These are phyloP conservation scores for Synanthedon tipuliformis DNA, from an alignment of 2,888 invertebrate species.

Conservation along the genomic window DNA sequence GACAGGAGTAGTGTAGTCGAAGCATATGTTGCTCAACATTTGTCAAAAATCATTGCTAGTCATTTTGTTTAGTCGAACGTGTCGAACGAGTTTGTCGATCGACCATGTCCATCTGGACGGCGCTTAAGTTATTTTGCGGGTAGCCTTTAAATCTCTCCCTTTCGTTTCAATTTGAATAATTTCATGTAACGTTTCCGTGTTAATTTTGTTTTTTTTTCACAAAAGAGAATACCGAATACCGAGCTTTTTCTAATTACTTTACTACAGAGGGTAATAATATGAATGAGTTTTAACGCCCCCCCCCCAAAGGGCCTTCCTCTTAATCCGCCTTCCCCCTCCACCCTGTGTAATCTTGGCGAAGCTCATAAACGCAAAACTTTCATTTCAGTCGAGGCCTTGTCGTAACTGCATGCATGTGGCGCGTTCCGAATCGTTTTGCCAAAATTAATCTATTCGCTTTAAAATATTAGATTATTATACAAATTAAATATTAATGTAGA, in stretches of 20 bases:
- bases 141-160: background rate
- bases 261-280: slow-evolving; percentile 8
- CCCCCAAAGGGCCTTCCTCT: slow-evolving; percentile 1
- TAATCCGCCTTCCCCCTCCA: background rate
- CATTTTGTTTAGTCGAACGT: too few species aligned
- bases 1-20: too few species aligned
- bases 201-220: slow-evolving; percentile 8
- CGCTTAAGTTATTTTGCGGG: too few species aligned
- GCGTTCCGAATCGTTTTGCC: background rate
- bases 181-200: background rate
- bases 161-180: background rate
- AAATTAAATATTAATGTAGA: too few species aligned
- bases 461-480: too few species aligned
- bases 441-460: background rate
- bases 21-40: too few species aligned
- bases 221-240: slow-evolving; percentile 6
- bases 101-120: too few species aligned
- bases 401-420: slow-evolving; percentile 4
- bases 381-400: slow-evolving; percentile 5
- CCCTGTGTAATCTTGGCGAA: slow-evolving; percentile 5
- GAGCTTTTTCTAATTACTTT: slow-evolving; percentile 6
- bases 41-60: too few species aligned
- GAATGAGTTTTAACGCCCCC: slow-evolving; percentile 9
- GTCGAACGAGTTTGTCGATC: too few species aligned
- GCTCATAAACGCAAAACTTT: slow-evolving; percentile 7